These are phyloP conservation scores for Falco berigora DNA, from an alignment of 2,797 vertebrate species.

Conservation along the genomic window DNA sequence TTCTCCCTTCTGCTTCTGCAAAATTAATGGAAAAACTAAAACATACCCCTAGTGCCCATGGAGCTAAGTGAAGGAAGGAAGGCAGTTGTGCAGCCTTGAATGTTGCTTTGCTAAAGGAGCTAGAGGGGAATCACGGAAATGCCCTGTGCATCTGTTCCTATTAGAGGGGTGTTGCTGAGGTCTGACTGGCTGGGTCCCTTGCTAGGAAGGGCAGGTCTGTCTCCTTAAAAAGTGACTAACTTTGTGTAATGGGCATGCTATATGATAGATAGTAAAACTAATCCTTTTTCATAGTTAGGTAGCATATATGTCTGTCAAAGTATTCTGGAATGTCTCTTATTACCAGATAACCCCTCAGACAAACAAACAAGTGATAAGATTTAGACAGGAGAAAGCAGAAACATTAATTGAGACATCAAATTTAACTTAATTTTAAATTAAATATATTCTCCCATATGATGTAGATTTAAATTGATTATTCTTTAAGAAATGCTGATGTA, in stretches of 20 bases:
- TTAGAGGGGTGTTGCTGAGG: not conserved
- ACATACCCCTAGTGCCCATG: not conserved
- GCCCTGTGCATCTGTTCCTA: not conserved
- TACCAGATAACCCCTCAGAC: not conserved
- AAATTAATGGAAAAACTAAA: not conserved
- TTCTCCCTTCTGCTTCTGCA: not conserved
- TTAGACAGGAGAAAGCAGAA: not conserved
- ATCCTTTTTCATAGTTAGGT: not conserved
- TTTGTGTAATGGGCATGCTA: not conserved
- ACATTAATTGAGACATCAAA: not conserved
- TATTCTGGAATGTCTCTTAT: not conserved
- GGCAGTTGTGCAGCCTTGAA: not conserved
- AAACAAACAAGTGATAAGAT: not conserved
- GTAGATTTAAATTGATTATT: not conserved
- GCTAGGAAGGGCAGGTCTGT: not conserved
- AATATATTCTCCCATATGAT: not conserved
- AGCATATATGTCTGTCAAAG: not conserved
- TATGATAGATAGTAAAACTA: not conserved
- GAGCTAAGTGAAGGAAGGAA: not conserved
- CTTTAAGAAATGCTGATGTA: not conserved
- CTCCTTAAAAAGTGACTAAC: not conserved
- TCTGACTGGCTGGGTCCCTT: not conserved
- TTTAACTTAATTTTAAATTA: not conserved
- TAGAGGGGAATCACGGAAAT: not conserved
- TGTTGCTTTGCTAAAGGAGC: not conserved